Evolutionary conservation across 2,797 vertebrate genomes (phyloP).

Genomic region (Peromyscus nudipes): DNA sequence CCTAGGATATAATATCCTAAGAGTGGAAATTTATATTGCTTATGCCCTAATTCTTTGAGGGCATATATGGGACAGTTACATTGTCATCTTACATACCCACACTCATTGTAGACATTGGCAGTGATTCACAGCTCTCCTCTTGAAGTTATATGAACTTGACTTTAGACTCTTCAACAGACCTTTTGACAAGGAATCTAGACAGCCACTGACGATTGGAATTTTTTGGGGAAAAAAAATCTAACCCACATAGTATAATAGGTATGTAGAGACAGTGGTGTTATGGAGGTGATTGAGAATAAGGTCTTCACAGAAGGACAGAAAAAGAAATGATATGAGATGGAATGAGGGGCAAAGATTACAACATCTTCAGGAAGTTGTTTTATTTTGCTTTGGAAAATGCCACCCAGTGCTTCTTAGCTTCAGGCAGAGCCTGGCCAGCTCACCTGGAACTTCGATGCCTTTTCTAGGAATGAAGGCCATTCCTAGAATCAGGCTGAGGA

Average conservation of each 20-base stretch:
- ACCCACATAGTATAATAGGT: neutral
- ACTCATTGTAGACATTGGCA: neutral
- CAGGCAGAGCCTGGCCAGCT: neutral
- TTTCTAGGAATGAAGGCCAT: neutral
- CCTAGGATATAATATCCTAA: neutral
- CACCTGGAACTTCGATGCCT: neutral
- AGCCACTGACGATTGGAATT: neutral
- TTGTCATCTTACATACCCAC: neutral
- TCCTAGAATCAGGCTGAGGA: neutral
- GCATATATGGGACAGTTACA: neutral
- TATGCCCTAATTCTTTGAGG: neutral
- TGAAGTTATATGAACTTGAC: neutral
- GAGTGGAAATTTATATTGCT: neutral
- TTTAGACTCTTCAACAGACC: neutral
- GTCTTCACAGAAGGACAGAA: neutral
- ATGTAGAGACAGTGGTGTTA: neutral
- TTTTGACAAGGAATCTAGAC: neutral
- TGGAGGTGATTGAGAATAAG: neutral
- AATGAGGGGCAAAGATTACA: neutral
- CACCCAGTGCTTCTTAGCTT: neutral
- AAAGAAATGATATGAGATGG: neutral
- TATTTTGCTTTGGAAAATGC: slow-evolving; percentile 28
- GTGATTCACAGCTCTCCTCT: neutral
- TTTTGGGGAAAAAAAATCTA: neutral
- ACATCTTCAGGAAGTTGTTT: neutral